Conservation (phyloP, 2,797 vertebrate species). For the Anomalospiza imberbis region DNA sequence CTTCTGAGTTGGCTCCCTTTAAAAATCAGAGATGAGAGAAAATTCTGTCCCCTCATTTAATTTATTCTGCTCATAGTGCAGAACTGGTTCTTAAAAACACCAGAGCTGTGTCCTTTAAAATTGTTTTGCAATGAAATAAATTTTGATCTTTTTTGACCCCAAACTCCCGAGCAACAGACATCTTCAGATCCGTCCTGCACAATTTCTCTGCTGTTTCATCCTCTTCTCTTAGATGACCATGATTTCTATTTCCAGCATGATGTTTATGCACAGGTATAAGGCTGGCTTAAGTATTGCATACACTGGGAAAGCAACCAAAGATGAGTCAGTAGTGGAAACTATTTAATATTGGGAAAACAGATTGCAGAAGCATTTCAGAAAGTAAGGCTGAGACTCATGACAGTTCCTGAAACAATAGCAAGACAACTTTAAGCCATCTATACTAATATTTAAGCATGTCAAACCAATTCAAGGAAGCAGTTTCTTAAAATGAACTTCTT, state of each 20-base stretch:
- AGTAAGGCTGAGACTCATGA: not conserved
- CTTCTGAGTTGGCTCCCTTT: not conserved
- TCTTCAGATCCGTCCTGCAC: not conserved
- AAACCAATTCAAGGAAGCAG: not conserved
- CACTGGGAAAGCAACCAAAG: constrained; percentile 38
- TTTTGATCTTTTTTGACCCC: not conserved
- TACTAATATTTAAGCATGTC: not conserved
- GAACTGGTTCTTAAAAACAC: not conserved
- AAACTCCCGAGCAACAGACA: not conserved
- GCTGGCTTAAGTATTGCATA: not conserved
- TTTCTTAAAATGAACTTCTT: not conserved
- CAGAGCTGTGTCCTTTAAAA: not conserved
- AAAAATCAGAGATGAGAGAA: not conserved
- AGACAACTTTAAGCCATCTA: not conserved
- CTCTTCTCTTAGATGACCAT: not conserved
- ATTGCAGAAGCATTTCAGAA: constrained; percentile 38
- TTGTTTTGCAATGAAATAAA: not conserved
- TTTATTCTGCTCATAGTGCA: not conserved
- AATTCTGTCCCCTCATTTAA: not conserved
- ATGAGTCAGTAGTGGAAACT: constrained; percentile 59
- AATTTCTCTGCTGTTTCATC: not conserved
- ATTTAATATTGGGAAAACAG: constrained; percentile 39
- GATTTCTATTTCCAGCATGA: not conserved
- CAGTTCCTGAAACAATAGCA: not conserved
- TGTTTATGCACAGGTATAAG: constrained; percentile 30